A percentile compares a stretch with the other conserved stretches of the same genome.
These are phyloP conservation scores for Episyrphus balteatus DNA, from an alignment of 1,140 invertebrate species.

Conservation along the genomic window DNA sequence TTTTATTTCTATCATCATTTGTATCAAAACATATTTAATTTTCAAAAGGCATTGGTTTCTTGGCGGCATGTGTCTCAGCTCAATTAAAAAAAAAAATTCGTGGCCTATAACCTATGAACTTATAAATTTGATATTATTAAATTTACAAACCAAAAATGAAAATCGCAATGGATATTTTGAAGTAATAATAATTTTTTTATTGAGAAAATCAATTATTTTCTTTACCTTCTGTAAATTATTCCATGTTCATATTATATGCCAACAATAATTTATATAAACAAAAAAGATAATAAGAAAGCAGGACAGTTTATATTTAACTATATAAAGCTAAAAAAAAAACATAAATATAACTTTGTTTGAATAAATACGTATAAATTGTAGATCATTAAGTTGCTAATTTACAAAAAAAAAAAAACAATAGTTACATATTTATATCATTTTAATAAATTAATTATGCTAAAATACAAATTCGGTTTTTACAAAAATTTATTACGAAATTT, in stretches of 20 bases:
- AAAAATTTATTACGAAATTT: no score
- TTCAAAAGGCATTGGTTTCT: constrained; percentile 44
- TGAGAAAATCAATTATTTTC: neutral
- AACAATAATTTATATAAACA: neutral
- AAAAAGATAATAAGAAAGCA: no score
- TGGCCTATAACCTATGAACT: neutral
- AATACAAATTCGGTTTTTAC: no score
- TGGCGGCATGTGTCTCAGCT: constrained; percentile 37
- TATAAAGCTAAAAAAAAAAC: no score
- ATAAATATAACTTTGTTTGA: no score
- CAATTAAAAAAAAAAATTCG: constrained; percentile 7
- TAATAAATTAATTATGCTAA: no score
- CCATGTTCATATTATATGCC: neutral
- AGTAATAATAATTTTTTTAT: neutral
- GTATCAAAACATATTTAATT: neutral
- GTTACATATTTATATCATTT: no score
- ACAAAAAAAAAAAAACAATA: no score
- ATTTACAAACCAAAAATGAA: neutral
- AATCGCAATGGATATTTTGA: neutral
- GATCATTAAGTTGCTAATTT: no score
- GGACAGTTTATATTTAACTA: no score
- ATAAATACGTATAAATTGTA: no score
- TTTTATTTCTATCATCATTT: no score
- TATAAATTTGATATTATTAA: neutral
- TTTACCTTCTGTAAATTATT: constrained; percentile 2